phyloP scores from a whole-genome alignment of 1,140 invertebrate genomes.

The Drosophila bifasciata region DNA sequence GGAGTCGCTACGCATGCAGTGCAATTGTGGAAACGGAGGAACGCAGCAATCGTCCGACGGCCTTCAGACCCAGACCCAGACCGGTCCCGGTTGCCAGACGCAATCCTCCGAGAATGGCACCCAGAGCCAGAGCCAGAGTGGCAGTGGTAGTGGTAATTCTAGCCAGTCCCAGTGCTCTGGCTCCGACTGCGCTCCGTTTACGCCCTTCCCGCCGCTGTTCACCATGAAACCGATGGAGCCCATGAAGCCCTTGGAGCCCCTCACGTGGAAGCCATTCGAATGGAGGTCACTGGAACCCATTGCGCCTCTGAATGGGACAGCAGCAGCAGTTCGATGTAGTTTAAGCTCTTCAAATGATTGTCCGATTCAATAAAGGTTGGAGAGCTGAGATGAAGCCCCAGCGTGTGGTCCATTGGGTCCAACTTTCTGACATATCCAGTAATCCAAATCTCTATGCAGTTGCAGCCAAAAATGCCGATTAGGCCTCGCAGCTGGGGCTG shows the following conservation, averaged over 20 bases:
- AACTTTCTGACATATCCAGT: too few species aligned
- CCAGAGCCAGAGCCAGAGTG: conserved; percentile 56
- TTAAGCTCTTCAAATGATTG: too few species aligned
- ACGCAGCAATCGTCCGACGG: conserved; percentile 50
- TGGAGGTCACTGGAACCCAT: conserved; percentile 19
- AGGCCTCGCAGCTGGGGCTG: too few species aligned
- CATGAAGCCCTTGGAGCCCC: conserved; percentile 19
- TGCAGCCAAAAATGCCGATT: too few species aligned
- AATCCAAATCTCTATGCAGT: too few species aligned
- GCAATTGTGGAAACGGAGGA: conserved; percentile 32
- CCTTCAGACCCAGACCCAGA: conserved; percentile 60
- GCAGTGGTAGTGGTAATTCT: conserved; percentile 48
- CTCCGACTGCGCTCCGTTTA: conserved; percentile 24
- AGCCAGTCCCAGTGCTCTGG: conserved; percentile 62
- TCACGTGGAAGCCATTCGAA: conserved; percentile 16
- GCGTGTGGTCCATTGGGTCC: too few species aligned
- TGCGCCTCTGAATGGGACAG: not conserved
- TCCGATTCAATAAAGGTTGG: too few species aligned
- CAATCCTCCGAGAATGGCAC: conserved; percentile 57
- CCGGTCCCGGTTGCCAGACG: conserved; percentile 61
- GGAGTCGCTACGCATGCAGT: too few species aligned
- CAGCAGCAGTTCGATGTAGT: too few species aligned
- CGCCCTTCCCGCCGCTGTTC: conserved; percentile 42
- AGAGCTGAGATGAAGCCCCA: too few species aligned
- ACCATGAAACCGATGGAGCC: conserved; percentile 35